phyloP scores from a whole-genome alignment of 2,113 vertebrate genomes.

The Eclectus roratus region DNA sequence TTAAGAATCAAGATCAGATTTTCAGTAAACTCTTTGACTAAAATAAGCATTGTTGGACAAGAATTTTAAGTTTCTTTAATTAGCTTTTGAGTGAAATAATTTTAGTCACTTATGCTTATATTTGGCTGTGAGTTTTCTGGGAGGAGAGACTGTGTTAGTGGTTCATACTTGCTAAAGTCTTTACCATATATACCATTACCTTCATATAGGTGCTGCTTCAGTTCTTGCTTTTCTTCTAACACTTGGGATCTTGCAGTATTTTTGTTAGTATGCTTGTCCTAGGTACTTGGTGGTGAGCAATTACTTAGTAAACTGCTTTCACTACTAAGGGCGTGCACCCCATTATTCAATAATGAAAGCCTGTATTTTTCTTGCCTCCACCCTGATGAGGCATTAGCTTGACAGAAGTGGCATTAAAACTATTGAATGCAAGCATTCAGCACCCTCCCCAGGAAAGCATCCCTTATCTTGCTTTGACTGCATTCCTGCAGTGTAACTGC shows the following conservation, averaged over 20 bases:
- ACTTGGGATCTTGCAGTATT: not conserved
- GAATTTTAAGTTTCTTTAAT: not conserved
- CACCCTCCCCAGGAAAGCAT: constrained; percentile 33
- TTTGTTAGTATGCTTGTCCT: not conserved
- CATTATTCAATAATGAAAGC: constrained; percentile 10
- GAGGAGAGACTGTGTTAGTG: not conserved
- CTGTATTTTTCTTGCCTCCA: not conserved
- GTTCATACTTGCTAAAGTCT: not conserved
- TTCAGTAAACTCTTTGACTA: not conserved
- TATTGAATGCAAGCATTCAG: not conserved
- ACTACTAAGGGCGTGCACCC: not conserved
- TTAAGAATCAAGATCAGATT: not conserved
- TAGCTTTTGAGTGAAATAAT: not conserved
- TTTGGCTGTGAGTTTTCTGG: not conserved
- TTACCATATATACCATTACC: not conserved
- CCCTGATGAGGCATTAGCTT: not conserved
- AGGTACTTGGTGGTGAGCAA: not conserved
- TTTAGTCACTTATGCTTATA: not conserved
- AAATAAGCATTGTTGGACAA: not conserved
- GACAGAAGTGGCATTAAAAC: not conserved
- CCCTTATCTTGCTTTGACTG: not conserved
- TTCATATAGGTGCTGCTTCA: not conserved
- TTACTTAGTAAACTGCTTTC: constrained; percentile 5
- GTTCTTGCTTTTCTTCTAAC: not conserved
- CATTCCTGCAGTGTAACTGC: constrained; percentile 4